Base-by-base conservation (phyloP, 2,113 vertebrate genomes). In the Neotragus moschatus region DNA sequence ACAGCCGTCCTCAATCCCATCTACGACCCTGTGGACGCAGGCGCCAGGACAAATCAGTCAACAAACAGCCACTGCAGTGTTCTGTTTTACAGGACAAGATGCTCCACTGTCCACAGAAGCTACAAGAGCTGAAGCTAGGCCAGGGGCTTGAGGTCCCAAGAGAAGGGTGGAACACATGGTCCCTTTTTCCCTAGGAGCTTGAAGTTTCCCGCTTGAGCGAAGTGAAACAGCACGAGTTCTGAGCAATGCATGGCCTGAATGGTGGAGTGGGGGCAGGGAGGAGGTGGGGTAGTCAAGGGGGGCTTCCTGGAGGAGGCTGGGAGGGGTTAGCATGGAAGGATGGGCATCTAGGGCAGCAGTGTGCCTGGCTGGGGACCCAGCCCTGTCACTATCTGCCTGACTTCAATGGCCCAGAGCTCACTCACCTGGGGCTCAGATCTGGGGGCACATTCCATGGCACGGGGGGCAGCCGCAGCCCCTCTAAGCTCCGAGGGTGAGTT, bases 391-490 rank as follows among this genome's bases (percentile, higher is more conserved):
- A 11, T n/a, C 55, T 77, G 39, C n/a, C 51, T 26, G 3, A n/a
- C 43, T 43, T 33, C 8, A 45, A 73, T 16, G 45, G 56, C 56
- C 33, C 45, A 33, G 45, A 43, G 30, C 47, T 56, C 12, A 7
- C 96, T 98, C 94, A 99, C 98, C 98, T 98, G 89, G 98, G 98
- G 84, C 98, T 99, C 56, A 99, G 96, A 43, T 99, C 98, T 0
- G 98, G 98, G 75, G 98, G 98, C n/a, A 97, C 97, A 30, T 91
- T 98, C 97, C 98, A 98, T 19, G 97, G 84, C 82, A 98, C 66
- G 1, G 91, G 30, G n/a, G 98, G 98, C 33, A 98, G 95, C 84
- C 33, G 97, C 81, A 98, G 96, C 33, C 98, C 98, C 56, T 98
- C 97, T 21, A 98, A 33, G 73, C 84, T 96, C 95, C 91, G 95